Base-by-base conservation (phyloP, 2,797 vertebrate genomes). In the Poeciliopsis turneri region DNA sequence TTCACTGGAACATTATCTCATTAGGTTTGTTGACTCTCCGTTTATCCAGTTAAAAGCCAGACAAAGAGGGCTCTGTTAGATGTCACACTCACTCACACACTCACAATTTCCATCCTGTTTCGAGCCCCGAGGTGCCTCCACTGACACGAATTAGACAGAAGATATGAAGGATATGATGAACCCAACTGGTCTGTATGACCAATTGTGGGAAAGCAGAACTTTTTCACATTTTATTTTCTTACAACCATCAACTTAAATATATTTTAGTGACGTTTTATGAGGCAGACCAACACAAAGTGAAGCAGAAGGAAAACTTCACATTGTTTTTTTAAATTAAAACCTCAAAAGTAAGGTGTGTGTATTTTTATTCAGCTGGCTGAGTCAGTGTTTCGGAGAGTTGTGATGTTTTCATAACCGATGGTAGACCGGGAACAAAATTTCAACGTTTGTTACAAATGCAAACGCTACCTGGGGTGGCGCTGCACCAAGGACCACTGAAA, bases 11-110 rank as follows among this genome's bases (percentile, higher is more conserved):
- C 82, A 88, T 93, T 87, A 92, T 89, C 83, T 86, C n/a, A 41
- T 93, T 92, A 89, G 82, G 72, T 70, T 53, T 78, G 74, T 91
- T 89, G 71, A 90, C 82, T 57, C 55, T 77, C 66, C 23, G 0
- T 73, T 90, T 83, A 89, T 86, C 78, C 72, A 77, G 33, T 86
- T 87, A 85, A 73, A 79, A 66, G 57, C 64, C 57, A 55, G 41
- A 94, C 92, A 95, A 90, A 92, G 92, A 70, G 59, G 0, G 33
- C 71, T 43, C 86, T 93, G 92, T 94, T 77, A 0, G 73, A 30
- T 45, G 76, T 57, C 76, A 28, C 76, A 41, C 70, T 39, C 51
- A 7, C 33, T 5, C 53, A 57, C 10, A 1, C 53, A 57, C 25
- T 53, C 59, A 8, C n/a, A 3, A 57, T 59, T 30, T 49, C 71